Evolutionary conservation across 2,113 vertebrate species (phyloP), one percentile per base, ranked within the genome.

Genomic region (Catagonus wagneri): DNA sequence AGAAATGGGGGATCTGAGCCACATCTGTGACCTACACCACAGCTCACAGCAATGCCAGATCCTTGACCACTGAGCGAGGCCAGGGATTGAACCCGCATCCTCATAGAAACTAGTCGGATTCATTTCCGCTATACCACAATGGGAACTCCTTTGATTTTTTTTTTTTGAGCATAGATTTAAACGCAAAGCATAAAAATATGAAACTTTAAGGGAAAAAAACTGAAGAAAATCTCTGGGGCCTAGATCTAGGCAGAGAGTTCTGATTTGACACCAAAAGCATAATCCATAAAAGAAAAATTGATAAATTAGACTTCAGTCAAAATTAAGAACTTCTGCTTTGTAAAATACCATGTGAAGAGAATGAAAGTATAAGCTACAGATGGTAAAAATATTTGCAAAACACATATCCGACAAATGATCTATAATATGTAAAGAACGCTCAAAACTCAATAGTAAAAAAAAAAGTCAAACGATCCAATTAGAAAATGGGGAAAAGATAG

Each of bases 351-450:
- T 44, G 23, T n/a, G 29, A 89, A 84, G 25, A 89, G n/a, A 25
- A 34, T 93, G 54, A 78, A 93, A 54, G 44, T 66, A 66, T 15
- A 89, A 72, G 69, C 23, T 84, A 63, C 25, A 61, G 44, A 44
- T 54, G 15, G 84, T 20, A 76, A 83, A 75, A 83, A 58, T 68
- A 87, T 68, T 60, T 60, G 32, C 72, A 91, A 94, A 86, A 56
- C 12, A 17, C 16, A 5, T 63, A 27, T 71, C 27, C 22, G 52
- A 20, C 23, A 86, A 68, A 50, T 5, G 79, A 86, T 65, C 22
- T 86, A 44, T 27, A 68, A 15, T 58, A 50, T n/a, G 16, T 27
- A 44, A 76, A 87, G 19, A 32, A 29, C 3, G 65, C 34, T 93
- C 6, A 76, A 56, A 76, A 44, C 20, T 76, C 80, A 76, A 56